These are phyloP conservation scores for Elysia chlorotica DNA, from an alignment of 1,140 invertebrate genomes.

Conservation along the genomic window DNA sequence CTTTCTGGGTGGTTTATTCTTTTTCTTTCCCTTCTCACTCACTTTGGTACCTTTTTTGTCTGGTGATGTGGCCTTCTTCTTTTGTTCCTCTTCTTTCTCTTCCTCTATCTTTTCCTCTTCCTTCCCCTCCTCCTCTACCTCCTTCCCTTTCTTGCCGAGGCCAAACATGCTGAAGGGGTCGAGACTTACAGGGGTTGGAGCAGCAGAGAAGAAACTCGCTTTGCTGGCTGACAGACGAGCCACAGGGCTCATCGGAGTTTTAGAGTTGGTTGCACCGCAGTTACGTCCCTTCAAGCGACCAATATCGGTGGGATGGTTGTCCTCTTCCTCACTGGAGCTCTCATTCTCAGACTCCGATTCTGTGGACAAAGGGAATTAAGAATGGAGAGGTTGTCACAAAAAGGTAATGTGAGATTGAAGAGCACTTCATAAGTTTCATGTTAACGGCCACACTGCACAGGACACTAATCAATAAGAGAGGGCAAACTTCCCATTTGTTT, in stretches of 20 bases:
- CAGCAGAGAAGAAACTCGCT: slow-evolving; percentile 52
- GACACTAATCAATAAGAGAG: too few relatives aligned
- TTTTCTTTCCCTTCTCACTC: too few relatives aligned
- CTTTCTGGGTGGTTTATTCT: slow-evolving; percentile 69
- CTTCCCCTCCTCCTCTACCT: not conserved
- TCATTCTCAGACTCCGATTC: slow-evolving; percentile 24
- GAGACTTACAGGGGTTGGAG: slow-evolving; percentile 50
- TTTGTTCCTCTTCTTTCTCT: not conserved
- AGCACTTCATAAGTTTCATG: too few relatives aligned
- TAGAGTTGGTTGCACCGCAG: too few relatives aligned
- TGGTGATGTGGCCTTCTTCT: too few relatives aligned
- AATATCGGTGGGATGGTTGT: too few relatives aligned
- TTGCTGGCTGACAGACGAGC: slow-evolving; percentile 30
- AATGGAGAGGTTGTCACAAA: too few relatives aligned
- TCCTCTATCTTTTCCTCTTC: slow-evolving; percentile 49
- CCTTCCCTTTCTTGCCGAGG: slow-evolving; percentile 35
- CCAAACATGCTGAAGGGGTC: slow-evolving; percentile 55
- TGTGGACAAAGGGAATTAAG: not conserved
- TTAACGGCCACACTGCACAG: too few relatives aligned
- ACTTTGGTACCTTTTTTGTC: too few relatives aligned
- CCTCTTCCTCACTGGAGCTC: slow-evolving; percentile 19
- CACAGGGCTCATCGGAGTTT: slow-evolving; percentile 21
- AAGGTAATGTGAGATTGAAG: too few relatives aligned
- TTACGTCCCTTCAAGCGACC: too few relatives aligned
- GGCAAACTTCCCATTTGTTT: too few relatives aligned